Base-by-base conservation (phyloP, 2,888 invertebrate genomes). In the Spialia ferax region DNA sequence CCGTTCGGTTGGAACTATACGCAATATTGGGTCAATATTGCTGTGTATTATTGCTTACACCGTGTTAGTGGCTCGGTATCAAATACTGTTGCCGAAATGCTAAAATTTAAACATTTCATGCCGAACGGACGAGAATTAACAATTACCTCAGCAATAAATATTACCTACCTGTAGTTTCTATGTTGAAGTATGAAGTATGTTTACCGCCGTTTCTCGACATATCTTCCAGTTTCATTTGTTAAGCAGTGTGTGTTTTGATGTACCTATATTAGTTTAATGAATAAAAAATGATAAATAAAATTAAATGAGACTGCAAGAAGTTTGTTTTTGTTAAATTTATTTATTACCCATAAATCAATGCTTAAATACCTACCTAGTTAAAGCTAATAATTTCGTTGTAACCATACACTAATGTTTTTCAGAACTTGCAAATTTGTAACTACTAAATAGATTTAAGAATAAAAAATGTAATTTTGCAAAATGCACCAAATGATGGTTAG, bases 271-370 rank as follows among this genome's bases (percentile, higher is more conserved):
- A 92, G 88, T 90, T 87, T 80, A 84, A 82, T 78, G 84, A 84
- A 85, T 85, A 82, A 85, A 86, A 45, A 85, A 88, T 79, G 82
- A 87, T 89, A 85, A 86, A 87, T 89, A 85, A 86, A 66, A 89
- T 87, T 88, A 92, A 91, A 93, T 89, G 88, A 93, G 93, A 93
- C 93, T 93, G 93, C 91, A 90, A 73, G 88, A 81, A 81, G 75
- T 76, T 76, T 73, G 66, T 71, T 65, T 70, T 75, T 78, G 74
- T 83, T 84, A 5, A n/a, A 5, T n/a, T 38, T 38, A 13, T 38
- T 38, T 13, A 2, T 38, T 4, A 38, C 38, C 38, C n/a, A 38
- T 10, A 32, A 4, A 32, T n/a, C n/a, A n/a, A n/a, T n/a, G n/a
- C n/a, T n/a, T n/a, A n/a, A n/a, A n/a, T n/a, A n/a, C n/a, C n/a